Evolutionary conservation across 2,888 invertebrate genomes (phyloP), one percentile per base, ranked within the genome.

Genomic region (Mimachlamys varia): DNA sequence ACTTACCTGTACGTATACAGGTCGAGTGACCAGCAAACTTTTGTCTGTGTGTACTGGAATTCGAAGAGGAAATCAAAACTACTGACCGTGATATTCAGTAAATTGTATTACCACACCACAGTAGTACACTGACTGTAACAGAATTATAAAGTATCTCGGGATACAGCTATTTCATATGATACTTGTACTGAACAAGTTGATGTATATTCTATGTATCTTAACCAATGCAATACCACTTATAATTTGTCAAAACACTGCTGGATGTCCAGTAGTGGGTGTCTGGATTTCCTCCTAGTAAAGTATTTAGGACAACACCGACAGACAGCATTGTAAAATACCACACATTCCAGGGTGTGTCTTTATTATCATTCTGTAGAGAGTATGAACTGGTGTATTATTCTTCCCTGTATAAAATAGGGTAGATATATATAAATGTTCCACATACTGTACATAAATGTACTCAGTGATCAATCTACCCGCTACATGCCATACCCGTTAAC

Each of bases 301-400:
- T 76, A 76, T 76, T 76, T 76, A 76, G 76, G 76, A 76, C 76
- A 76, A 76, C 27, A 76, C 76, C 17, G 33, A 76, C 76, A 76
- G 76, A 76, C 33, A 27, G 76, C 76, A 76, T 76, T 76, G 76
- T 76, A 76, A 76, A n/a, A 76, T 76, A 33, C 76, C 76, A 76
- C 76, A 76, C 76, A 76, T 76, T 76, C 76, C 76, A 33, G 76
- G 76, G 76, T 76, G 76, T 76, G 76, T 33, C 76, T 15, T 76
- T 76, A 33, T 76, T 33, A 76, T 76, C 62, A 76, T 76, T 76
- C 76, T 22, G 33, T 76, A 33, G 76, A 12, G 15, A 33, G 76
- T 33, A 33, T 76, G 7, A 62, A 62, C 0, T 62, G 62, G 3
- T 22, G 62, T 44, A 7, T 44, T 44, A 44, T 7, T 7, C 44